These are phyloP conservation scores for Zapornia atra DNA, from an alignment of 2,113 vertebrate genomes.

Conservation along the genomic window DNA sequence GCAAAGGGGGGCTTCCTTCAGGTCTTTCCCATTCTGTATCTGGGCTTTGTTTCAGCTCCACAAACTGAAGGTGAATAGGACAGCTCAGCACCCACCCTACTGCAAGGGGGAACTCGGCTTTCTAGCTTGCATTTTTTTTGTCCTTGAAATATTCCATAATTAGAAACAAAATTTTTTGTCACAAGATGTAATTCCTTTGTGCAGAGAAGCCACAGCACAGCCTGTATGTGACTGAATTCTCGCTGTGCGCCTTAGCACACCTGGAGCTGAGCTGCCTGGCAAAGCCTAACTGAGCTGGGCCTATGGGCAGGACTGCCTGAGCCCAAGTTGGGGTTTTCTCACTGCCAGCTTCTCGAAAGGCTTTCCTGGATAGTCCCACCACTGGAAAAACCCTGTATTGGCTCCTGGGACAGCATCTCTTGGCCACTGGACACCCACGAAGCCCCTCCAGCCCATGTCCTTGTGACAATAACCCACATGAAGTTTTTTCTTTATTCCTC, in stretches of 20 bases:
- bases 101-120: background rate
- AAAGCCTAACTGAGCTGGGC: background rate
- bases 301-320: background rate
- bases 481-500: background rate
- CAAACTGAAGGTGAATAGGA: background rate
- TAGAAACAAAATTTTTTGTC: slow-evolving; percentile 30
- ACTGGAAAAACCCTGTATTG: background rate
- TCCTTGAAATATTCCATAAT: slow-evolving; percentile 40
- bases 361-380: background rate
- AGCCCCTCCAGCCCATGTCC: background rate
- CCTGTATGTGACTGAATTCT: background rate
- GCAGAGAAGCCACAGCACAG: background rate
- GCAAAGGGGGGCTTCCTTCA: background rate
- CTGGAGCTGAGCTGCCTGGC: background rate
- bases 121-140: slow-evolving; percentile 18
- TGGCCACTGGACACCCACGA: background rate
- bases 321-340: background rate
- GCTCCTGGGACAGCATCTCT: background rate
- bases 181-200: slow-evolving; percentile 34
- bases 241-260: background rate
- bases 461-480: background rate
- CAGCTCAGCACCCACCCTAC: background rate
- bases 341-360: background rate
- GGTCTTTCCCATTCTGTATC: background rate
- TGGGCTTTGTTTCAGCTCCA: background rate